Conservation (phyloP, 2,797 vertebrate genomes). For the Enteromius paludinosus region DNA sequence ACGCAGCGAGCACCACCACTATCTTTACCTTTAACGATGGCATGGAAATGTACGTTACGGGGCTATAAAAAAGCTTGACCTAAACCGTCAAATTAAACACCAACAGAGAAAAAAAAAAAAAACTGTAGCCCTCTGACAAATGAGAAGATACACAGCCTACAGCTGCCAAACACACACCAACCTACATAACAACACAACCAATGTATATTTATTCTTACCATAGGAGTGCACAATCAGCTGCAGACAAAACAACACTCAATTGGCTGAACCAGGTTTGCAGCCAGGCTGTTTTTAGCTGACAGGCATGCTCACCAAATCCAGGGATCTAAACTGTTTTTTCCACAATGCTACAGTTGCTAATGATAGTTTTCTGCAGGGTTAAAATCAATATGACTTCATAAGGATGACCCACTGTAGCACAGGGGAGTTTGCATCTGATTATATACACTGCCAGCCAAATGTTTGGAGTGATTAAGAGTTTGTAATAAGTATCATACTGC, state of each 20-base stretch:
- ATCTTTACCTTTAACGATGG: constrained; percentile 85
- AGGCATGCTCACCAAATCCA: constrained; percentile 3
- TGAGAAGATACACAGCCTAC: constrained; percentile 19
- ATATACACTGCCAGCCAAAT: neutral
- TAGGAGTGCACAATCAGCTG: constrained; percentile 4
- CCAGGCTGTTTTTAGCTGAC: neutral
- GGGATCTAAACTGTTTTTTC: constrained; percentile 4
- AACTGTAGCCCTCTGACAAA: constrained; percentile 4
- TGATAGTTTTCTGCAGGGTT: constrained; percentile 11
- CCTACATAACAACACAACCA: constrained; percentile 19
- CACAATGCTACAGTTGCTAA: neutral
- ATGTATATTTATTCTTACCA: constrained; percentile 29
- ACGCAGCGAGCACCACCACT: constrained; percentile 80
- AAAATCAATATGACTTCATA: constrained; percentile 14
- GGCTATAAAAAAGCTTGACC: constrained; percentile 71
- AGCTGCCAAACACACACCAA: constrained; percentile 27
- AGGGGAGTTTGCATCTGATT: neutral
- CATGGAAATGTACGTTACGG: constrained; percentile 86
- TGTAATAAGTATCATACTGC: neutral
- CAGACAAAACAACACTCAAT: constrained; percentile 17
- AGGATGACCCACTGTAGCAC: constrained; percentile 8
- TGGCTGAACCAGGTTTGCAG: constrained; percentile 13
- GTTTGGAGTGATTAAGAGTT: neutral
- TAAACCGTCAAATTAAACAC: constrained; percentile 13
- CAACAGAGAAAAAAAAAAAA: constrained; percentile 13